A percentile compares a stretch with the other conserved stretches of the same genome.
Conservation (phyloP, 2,113 vertebrate genomes). For the Merops nubicus region DNA sequence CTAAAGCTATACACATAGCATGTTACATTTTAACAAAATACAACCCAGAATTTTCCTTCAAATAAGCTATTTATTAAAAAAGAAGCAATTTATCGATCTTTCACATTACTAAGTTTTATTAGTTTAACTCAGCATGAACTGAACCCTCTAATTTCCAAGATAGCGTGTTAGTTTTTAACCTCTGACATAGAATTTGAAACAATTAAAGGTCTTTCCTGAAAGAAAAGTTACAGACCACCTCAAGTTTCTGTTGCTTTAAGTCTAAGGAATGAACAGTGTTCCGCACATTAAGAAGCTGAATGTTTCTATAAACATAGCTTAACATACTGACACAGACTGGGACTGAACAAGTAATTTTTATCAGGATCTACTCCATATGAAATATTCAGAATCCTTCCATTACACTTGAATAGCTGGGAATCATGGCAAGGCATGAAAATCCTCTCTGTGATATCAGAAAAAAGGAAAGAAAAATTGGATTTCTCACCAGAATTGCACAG, state of each 20-base stretch:
- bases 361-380: not conserved
- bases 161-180: not conserved
- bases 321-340: not conserved
- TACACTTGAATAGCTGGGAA: not conserved
- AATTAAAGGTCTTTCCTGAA: not conserved
- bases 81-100: not conserved
- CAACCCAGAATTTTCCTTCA: not conserved
- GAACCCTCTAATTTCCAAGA: not conserved
- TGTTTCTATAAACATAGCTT: not conserved
- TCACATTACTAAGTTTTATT: not conserved
- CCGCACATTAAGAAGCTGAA: not conserved
- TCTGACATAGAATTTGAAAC: not conserved
- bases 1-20: not conserved
- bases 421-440: not conserved
- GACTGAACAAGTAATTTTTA: not conserved
- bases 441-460: not conserved
- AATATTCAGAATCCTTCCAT: not conserved
- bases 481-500: not conserved
- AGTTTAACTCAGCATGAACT: not conserved
- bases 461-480: not conserved
- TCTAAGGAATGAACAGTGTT: not conserved
- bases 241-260: not conserved
- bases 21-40: not conserved
- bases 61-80: not conserved
- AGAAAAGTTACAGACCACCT: not conserved